Evolutionary conservation across 2,113 vertebrate species (phyloP).

Genomic region (Tretioscincus oriximinensis): DNA sequence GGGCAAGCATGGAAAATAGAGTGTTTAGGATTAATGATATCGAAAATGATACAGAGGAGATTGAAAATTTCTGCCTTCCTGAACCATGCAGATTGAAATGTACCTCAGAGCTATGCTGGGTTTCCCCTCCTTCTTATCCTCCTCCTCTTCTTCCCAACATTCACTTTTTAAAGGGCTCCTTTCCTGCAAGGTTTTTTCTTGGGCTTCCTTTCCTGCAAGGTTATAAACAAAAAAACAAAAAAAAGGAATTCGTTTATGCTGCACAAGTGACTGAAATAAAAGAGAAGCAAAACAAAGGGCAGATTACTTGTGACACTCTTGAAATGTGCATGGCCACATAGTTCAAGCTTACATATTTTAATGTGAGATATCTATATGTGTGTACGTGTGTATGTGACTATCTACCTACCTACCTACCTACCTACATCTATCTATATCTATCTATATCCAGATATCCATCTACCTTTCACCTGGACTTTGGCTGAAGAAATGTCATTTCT

Average conservation of each 20-base stretch:
- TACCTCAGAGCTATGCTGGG: constrained; percentile 81
- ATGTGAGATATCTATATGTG: too few relatives aligned
- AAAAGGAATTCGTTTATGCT: neutral
- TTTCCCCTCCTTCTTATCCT: constrained; percentile 57
- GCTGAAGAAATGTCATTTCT: too few relatives aligned
- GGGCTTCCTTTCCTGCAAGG: constrained; percentile 31
- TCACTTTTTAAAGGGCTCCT: constrained; percentile 17
- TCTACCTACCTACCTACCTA: too few relatives aligned
- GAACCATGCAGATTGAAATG: constrained; percentile 90
- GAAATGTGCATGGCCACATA: neutral
- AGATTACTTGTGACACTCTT: fast-evolving
- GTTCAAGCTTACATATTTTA: too few relatives aligned
- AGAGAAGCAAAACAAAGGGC: too few relatives aligned
- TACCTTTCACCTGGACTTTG: too few relatives aligned
- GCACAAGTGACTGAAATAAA: neutral
- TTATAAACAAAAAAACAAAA: neutral
- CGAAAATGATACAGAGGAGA: constrained; percentile 99
- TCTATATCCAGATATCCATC: too few relatives aligned
- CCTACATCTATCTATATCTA: too few relatives aligned
- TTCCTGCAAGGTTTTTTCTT: constrained; percentile 16
- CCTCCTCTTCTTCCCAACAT: constrained; percentile 6
- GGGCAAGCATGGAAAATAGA: constrained; percentile 95
- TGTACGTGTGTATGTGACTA: too few relatives aligned
- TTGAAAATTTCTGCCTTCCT: constrained; percentile 97
- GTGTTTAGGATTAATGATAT: constrained; percentile 98